Conservation (phyloP, 2,113 vertebrate species). For the rat (Rattus norvegicus) region DNA sequence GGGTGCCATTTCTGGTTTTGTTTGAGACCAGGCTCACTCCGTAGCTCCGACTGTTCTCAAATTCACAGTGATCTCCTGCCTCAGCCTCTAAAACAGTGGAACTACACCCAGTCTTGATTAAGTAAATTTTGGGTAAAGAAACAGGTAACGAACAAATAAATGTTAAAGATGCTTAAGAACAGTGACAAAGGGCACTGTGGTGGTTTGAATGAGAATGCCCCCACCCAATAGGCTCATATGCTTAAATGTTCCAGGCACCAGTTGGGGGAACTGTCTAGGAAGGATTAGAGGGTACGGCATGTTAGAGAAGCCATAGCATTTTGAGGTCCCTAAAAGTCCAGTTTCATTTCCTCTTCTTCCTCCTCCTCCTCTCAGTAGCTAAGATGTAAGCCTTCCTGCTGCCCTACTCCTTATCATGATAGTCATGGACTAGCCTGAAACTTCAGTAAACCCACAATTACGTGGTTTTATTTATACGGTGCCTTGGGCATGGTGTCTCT, state of each 20-base stretch:
- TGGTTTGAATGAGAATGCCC: background rate
- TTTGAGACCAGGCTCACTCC: background rate
- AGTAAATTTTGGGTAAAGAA: background rate
- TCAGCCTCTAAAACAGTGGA: background rate
- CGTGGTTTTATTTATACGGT: background rate
- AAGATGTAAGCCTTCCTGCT: background rate
- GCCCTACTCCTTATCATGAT: background rate
- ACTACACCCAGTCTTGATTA: no score
- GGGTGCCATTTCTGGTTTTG: background rate
- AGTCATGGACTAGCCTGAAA: background rate
- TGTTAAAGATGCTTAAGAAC: background rate
- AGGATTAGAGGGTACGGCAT: background rate
- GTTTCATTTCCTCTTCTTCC: background rate
- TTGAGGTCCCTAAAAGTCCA: background rate
- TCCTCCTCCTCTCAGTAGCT: background rate
- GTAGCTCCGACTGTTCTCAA: no score
- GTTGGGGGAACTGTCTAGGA: background rate
- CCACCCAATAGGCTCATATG: background rate
- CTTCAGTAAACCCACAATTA: background rate
- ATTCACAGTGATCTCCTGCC: background rate
- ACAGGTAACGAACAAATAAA: background rate
- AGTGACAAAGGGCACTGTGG: background rate
- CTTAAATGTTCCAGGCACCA: background rate
- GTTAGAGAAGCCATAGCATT: background rate
- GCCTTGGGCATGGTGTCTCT: background rate